Evolutionary conservation across 2,113 vertebrate species (phyloP), one percentile per base, ranked within the genome.

Genomic region (Gymnorhina tibicen): DNA sequence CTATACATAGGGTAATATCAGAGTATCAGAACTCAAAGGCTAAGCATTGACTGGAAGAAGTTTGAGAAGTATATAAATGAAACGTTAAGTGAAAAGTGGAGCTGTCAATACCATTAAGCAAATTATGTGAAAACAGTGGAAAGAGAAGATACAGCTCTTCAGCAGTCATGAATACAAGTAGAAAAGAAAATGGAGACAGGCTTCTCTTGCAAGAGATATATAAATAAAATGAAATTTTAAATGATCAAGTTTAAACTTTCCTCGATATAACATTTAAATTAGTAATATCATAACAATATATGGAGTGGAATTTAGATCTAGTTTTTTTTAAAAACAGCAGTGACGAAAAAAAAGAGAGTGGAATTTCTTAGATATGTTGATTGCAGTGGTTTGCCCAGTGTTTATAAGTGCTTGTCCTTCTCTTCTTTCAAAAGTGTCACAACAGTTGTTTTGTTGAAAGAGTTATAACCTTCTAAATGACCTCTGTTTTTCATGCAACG

Each of bases 401-500:
- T 87, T 93, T 53, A 3, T 59, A 41, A 62, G 35, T 28, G 23
- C 46, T 80, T 93, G 70, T 82, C 53, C 69, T 96, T 82, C 4
- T 16, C 26, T 85, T 83, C 33, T 85, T 84, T 74, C 59, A 56
- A 50, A 85, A 87, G 64, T 47, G 20, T 81, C 78, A 82, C n/a
- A 72, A 69, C 53, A 89, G n/a, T 63, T 91, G 46, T 49, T 91
- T 72, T 87, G 24, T 44, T 95, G 77, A 62, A 81, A 72, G 90
- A 83, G 35, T 85, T 72, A 66, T 23, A 93, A 91, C 79, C 87
- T 96, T 96, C 70, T 60, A 27, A 87, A 77, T 50, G 69, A 90
- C 93, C 70, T 94, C 47, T 89, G 69, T 16, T 96, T 89, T 87
- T 86, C 66, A 60, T 63, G 50, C 74, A 68, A n/a, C 46, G 32